Evolutionary conservation across 2,888 invertebrate species (phyloP).

Genomic region (Leptogaster cylindrica): DNA sequence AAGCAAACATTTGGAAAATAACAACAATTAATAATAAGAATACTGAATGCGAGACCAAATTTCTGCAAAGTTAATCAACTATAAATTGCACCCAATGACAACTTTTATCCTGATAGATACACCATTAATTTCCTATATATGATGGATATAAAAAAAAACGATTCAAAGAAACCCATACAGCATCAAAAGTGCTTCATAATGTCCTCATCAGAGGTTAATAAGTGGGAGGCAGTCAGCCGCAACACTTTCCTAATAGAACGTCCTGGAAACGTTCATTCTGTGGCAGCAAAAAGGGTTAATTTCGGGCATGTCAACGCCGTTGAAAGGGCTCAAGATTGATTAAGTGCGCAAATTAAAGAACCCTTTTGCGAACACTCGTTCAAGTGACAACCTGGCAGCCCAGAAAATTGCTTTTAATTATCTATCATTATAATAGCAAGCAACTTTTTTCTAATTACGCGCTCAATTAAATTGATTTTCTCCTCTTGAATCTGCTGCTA

Average conservation of each 20-base stretch:
- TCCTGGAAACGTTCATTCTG: neutral
- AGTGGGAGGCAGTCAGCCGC: slow-evolving; percentile 24
- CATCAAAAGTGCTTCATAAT: too few relatives aligned
- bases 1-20: too few relatives aligned
- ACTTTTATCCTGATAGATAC: too few relatives aligned
- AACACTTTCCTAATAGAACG: slow-evolving; percentile 13
- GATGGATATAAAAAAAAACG: too few relatives aligned
- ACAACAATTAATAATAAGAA: too few relatives aligned
- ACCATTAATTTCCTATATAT: too few relatives aligned
- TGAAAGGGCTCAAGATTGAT: slow-evolving; percentile 46
- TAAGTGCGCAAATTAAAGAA: slow-evolving; percentile 45
- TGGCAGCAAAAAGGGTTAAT: slow-evolving; percentile 44
- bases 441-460: slow-evolving; percentile 40
- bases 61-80: too few relatives aligned
- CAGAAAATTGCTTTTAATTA: slow-evolving; percentile 42
- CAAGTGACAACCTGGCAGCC: slow-evolving; percentile 23
- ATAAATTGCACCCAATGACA: too few relatives aligned
- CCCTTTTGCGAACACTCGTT: slow-evolving; percentile 27
- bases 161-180: too few relatives aligned
- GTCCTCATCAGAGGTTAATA: neutral
- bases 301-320: slow-evolving; percentile 42
- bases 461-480: slow-evolving; percentile 46
- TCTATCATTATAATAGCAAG: slow-evolving; percentile 34
- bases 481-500: neutral
- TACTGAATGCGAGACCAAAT: too few relatives aligned